These are phyloP conservation scores for Coturnix japonica DNA, from an alignment of 2,113 vertebrate species.

Conservation along the genomic window DNA sequence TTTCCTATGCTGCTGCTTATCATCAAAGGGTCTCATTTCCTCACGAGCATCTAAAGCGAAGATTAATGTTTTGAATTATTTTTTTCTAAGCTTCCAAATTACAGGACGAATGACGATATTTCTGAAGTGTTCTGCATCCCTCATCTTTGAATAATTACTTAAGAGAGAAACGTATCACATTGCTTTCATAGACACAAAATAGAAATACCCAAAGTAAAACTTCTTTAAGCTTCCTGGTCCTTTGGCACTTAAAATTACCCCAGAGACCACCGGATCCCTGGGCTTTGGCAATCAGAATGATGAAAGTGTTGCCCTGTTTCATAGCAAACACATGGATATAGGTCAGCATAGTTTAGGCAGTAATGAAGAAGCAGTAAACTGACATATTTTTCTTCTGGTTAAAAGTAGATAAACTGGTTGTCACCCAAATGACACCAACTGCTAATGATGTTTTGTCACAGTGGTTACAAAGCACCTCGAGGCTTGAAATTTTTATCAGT, in stretches of 20 bases:
- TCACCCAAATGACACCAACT: background rate
- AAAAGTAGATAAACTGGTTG: background rate
- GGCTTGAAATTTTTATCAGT: background rate
- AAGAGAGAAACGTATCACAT: rapidly evolving
- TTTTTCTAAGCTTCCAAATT: background rate
- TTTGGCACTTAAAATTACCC: background rate
- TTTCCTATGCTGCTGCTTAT: background rate
- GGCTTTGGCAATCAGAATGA: background rate
- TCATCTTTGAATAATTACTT: background rate
- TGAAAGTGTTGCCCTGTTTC: background rate
- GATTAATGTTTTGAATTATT: background rate
- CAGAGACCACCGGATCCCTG: background rate
- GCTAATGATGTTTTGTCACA: background rate
- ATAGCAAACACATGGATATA: background rate
- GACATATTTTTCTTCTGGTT: background rate
- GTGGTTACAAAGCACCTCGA: background rate
- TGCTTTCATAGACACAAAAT: background rate
- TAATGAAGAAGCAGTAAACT: background rate
- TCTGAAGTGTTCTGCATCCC: background rate
- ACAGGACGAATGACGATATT: background rate
- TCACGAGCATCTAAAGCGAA: background rate
- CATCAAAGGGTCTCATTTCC: background rate
- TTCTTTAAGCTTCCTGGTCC: background rate
- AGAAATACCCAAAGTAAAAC: background rate
- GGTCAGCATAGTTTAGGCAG: background rate